Evolutionary conservation across 1,140 invertebrate species (phyloP).

Genomic region (Rhagoletis zephyria): DNA sequence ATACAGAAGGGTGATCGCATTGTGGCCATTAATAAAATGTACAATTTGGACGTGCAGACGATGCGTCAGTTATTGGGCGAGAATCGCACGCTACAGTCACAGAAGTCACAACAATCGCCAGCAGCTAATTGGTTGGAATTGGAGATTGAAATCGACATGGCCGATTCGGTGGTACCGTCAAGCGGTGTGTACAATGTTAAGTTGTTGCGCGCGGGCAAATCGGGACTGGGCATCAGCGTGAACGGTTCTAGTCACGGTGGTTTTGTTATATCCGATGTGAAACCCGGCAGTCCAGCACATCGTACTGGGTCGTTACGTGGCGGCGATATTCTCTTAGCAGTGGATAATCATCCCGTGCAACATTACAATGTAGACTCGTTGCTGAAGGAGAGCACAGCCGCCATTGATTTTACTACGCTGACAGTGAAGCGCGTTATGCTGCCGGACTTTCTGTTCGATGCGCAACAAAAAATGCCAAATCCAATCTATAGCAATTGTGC

Average conservation of each 20-base stretch:
- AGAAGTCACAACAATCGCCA: constrained; percentile 38
- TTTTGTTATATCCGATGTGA: constrained; percentile 87
- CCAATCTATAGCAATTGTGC: constrained; percentile 71
- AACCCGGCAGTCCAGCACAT: constrained; percentile 91
- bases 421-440: constrained; percentile 70
- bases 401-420: constrained; percentile 67
- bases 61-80: constrained; percentile 74
- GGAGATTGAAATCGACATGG: constrained; percentile 91
- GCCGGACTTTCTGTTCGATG: constrained; percentile 69
- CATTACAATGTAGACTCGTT: constrained; percentile 75
- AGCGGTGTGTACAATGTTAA: constrained; percentile 93
- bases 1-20: constrained; percentile 88
- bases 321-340: constrained; percentile 89
- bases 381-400: constrained; percentile 64
- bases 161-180: constrained; percentile 91
- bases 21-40: constrained; percentile 85
- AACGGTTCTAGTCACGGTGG: constrained; percentile 78
- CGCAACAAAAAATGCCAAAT: constrained; percentile 63
- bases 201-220: constrained; percentile 82
- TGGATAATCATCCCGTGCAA: constrained; percentile 88
- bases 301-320: constrained; percentile 88
- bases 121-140: constrained; percentile 76
- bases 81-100: constrained; percentile 55
- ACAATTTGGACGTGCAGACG: constrained; percentile 75
- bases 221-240: constrained; percentile 89